Conservation (phyloP, 2,888 invertebrate species). For the Chloroclysta siterata region DNA sequence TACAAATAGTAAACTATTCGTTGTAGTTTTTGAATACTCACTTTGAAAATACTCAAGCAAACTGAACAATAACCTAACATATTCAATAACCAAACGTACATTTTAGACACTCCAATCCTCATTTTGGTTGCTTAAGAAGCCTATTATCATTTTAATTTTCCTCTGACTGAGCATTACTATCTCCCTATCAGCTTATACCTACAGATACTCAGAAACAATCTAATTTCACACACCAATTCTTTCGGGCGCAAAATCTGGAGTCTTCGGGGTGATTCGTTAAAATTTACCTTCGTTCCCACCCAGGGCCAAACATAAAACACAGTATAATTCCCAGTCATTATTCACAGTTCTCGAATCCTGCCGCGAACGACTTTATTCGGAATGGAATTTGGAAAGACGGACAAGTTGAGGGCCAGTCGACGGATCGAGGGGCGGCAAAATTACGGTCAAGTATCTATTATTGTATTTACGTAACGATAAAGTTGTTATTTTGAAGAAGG, state of each 20-base stretch:
- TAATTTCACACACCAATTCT: constrained; percentile 71
- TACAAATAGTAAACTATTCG: too few species aligned
- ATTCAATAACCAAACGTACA: background rate
- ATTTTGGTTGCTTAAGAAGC: background rate
- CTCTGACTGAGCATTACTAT: constrained; percentile 16
- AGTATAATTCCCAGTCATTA: constrained; percentile 71
- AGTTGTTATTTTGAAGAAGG: background rate
- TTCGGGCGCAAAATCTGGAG: constrained; percentile 58
- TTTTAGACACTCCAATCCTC: background rate
- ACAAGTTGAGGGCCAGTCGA: constrained; percentile 41
- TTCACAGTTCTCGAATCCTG: constrained; percentile 67
- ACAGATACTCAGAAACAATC: constrained; percentile 56
- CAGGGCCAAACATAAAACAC: constrained; percentile 64
- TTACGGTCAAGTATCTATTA: constrained; percentile 9
- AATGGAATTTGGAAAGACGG: constrained; percentile 62
- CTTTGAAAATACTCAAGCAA: too few species aligned
- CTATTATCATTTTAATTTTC: constrained; percentile 17
- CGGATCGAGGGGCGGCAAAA: constrained; percentile 25
- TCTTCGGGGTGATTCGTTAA: constrained; percentile 68
- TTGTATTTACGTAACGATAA: constrained; percentile 3
- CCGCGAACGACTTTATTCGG: constrained; percentile 64
- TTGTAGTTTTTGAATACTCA: too few species aligned
- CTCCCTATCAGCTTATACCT: constrained; percentile 30
- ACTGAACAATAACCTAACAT: background rate
- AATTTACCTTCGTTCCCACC: constrained; percentile 51